Evolutionary conservation across 2,797 vertebrate species (phyloP), one percentile per base, ranked within the genome.

Genomic region (Cossypha dichroa): DNA sequence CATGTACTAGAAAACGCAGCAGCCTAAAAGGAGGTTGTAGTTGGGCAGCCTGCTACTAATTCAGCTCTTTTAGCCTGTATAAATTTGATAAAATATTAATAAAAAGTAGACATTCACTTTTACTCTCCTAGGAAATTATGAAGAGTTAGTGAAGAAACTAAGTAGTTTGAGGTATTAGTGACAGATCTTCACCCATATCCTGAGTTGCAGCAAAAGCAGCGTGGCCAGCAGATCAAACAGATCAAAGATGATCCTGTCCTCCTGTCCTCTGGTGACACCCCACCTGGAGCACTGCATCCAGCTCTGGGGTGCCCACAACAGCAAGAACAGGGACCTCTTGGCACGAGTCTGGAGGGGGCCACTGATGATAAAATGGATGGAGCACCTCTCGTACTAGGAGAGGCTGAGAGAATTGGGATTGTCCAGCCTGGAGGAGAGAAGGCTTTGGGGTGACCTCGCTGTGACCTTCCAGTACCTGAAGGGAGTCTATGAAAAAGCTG

Each of bases 301-400:
- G 0, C 19, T 11, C 63, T 33, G n/a, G 41, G 10, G 10, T 40
- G 15, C 17, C 5, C 51, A 64, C 45, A 38, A 58, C 33, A 76
- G 58, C 17, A 26, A 40, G 45, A 21, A 49, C 43, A 76, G 5
- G 21, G 14, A 66, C 5, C 33, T 22, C n/a, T 0, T 51, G 43
- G 17, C 10, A 4, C 0, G 0, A 76, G n/a, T 26, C 28, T 17
- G 45, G 23, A 69, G n/a, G 15, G 38, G 33, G 14, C 18, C 13
- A 26, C 51, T 10, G 17, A 31, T 19, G 17, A 8, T 13, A 1
- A 15, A 15, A 26, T 15, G 33, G 13, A 45, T 22, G 21, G 17
- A 90, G 21, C 38, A 64, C 2, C 15, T 40, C 15, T 64, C 38
- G 38, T 52, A 6, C 1, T 3, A 40, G 51, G 18, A 58, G 4